Conservation (phyloP, 1,140 invertebrate species). For the Zaprionus gabonicus region DNA sequence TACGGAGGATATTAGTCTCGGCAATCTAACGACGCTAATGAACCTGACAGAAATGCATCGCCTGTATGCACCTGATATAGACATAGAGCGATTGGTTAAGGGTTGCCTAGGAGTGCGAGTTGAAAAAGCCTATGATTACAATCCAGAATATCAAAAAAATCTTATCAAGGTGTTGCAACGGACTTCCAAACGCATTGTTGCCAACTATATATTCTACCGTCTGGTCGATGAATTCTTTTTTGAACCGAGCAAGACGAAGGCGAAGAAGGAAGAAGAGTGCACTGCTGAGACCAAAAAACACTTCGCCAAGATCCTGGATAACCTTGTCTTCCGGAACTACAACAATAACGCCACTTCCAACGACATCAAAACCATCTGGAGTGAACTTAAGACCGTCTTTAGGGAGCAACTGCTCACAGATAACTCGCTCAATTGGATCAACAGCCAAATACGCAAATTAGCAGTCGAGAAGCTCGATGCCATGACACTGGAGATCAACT, state of each 20-base stretch:
- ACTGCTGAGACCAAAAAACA: neutral
- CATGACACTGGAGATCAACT: neutral
- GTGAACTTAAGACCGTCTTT: neutral
- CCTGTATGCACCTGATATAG: neutral
- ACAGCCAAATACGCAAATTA: neutral
- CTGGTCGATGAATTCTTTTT: neutral
- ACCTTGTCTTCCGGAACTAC: neutral
- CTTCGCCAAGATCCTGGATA: neutral
- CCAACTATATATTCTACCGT: neutral
- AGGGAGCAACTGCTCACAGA: neutral
- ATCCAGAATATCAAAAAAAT: neutral
- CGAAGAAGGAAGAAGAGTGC: neutral
- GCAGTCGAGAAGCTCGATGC: neutral
- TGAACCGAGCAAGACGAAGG: neutral
- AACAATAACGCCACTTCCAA: neutral
- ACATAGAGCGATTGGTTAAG: neutral
- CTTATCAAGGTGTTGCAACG: neutral
- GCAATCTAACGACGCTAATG: neutral
- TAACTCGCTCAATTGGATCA: neutral
- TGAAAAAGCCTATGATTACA: neutral
- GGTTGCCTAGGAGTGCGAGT: neutral
- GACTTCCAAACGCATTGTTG: neutral
- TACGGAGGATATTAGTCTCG: neutral
- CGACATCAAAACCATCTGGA: neutral
- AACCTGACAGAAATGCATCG: neutral